These are phyloP conservation scores for Apoderus coryli DNA, from an alignment of 2,888 invertebrate species.

Conservation along the genomic window DNA sequence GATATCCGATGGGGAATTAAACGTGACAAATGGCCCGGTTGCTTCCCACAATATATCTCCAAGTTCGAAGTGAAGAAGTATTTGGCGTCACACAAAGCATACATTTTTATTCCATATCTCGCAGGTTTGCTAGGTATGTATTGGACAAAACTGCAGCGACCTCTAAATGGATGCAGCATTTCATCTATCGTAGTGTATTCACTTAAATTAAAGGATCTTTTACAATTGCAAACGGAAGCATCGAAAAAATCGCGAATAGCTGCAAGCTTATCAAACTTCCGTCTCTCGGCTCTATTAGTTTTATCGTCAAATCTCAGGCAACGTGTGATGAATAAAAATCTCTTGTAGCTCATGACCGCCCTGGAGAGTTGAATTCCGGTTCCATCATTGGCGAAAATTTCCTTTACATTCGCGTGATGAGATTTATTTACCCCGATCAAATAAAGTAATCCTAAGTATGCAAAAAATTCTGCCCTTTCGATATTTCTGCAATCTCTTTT, in stretches of 20 bases:
- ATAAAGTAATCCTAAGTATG: constrained; percentile 14
- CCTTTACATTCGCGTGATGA: too few species aligned
- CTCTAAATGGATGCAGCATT: constrained; percentile 12
- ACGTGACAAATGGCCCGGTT: constrained; percentile 16
- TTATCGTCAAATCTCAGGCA: constrained; percentile 17
- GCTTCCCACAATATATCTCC: constrained; percentile 18
- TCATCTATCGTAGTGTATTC: constrained; percentile 13
- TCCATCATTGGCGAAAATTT: constrained; percentile 14
- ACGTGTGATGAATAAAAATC: constrained; percentile 14
- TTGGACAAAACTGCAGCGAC: constrained; percentile 11
- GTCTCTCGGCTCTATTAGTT: constrained; percentile 13
- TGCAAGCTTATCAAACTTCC: constrained; percentile 14
- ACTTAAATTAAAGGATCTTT: constrained; percentile 6
- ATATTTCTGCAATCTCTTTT: too few species aligned
- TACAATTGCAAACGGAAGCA: constrained; percentile 9
- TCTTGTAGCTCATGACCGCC: constrained; percentile 15
- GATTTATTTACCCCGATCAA: constrained; percentile 13
- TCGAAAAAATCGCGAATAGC: constrained; percentile 10
- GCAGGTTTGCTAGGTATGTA: constrained; percentile 14
- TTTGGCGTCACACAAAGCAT: constrained; percentile 15
- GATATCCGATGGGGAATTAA: constrained; percentile 16
- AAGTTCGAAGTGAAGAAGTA: constrained; percentile 17
- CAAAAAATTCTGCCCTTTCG: constrained; percentile 12
- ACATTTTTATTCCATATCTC: too few species aligned
- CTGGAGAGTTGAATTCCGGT: too few species aligned